Base-by-base conservation (phyloP, 2,888 invertebrate species). In the Allolobophora icterica region DNA sequence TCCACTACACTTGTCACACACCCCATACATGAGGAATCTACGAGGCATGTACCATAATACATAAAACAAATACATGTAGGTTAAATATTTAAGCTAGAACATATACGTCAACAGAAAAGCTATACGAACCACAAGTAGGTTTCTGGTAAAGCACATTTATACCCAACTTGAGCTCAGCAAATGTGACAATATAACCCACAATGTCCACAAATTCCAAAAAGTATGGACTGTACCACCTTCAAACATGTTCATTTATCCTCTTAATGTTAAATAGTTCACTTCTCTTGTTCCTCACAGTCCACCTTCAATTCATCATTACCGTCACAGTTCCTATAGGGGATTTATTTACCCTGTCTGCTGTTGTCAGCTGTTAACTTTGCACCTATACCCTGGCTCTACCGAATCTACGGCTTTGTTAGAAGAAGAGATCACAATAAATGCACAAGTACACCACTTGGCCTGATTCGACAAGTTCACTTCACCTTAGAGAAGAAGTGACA, bases 371-470 rank as follows among this genome's bases (percentile, higher is more conserved):
- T 5, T 71, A n/a, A 11, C 71, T n/a, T n/a, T 71, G 71, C n/a
- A 8, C 4, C 71, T 71, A n/a, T 1, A 71, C 30, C 5, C 21
- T 11, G 71, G n/a, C 71, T 71, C n/a, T 71, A n/a, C 1, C n/a
- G n/a, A n/a, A n/a, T n/a, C 2, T 52, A 52, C 21, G 52, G 71
- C 71, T n/a, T 17, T 71, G 4, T 30, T n/a, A 71, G 21, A 17
- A 1, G 58, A 58, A 2, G 17, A 3, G 30, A 24, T 1, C 71
- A 71, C n/a, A 71, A n/a, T 71, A 71, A 52, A 52, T 42, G 5
- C 30, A n/a, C 71, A 71, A 71, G 71, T 71, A 71, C 71, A 71
- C 71, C 71, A n/a, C 71, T 71, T 71, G 71, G 71, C 71, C 71
- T 71, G 8, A 71, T 71, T 71, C n/a, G n/a, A n/a, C 71, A 71